Conservation (phyloP, 2,113 vertebrate species). For the Philantomba maxwellii region DNA sequence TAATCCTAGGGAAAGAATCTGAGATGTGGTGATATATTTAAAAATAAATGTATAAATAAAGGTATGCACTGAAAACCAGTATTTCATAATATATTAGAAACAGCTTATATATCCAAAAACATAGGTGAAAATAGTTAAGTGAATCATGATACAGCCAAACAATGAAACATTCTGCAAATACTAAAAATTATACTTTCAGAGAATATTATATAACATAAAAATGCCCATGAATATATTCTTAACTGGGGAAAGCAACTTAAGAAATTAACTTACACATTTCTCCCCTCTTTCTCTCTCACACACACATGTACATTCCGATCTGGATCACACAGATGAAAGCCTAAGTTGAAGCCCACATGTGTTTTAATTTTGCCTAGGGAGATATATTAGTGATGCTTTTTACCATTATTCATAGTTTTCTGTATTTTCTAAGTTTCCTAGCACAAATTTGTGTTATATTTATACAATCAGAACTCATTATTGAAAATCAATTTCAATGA, state of each 20-base stretch:
- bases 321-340: not conserved
- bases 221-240: not conserved
- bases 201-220: not conserved
- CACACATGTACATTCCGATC: not conserved
- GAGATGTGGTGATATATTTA: not conserved
- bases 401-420: not conserved
- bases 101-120: not conserved
- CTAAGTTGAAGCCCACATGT: not conserved
- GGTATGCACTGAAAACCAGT: not conserved
- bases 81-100: not conserved
- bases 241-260: not conserved
- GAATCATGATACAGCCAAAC: not conserved
- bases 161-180: not conserved
- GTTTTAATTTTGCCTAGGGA: not conserved
- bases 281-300: not conserved
- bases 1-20: not conserved
- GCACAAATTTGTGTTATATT: not conserved
- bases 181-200: not conserved
- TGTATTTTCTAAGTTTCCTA: not conserved
- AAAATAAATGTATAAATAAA: not conserved
- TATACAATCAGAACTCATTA: not conserved
- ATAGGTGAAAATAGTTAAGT: not conserved
- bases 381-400: not conserved
- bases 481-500: not conserved
- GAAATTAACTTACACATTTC: not conserved